Conservation (phyloP, 2,113 vertebrate genomes). For the Myotis brandtii region DNA sequence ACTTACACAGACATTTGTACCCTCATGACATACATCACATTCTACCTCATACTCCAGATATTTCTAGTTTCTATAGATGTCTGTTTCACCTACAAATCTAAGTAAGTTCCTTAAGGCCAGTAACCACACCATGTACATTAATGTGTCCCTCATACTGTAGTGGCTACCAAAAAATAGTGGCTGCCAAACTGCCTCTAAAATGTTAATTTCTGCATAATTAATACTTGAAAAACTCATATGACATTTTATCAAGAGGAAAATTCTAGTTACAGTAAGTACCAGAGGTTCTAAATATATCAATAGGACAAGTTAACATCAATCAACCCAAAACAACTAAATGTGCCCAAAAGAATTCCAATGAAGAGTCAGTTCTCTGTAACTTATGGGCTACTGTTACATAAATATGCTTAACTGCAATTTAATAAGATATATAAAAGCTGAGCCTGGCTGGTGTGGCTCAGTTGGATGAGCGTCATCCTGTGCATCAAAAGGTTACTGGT, state of each 20-base stretch:
- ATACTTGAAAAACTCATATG: background rate
- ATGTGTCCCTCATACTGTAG: background rate
- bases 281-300: constrained; percentile 17
- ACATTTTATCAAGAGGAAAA: constrained; percentile 8
- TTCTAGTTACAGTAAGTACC: constrained; percentile 8
- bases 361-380: background rate
- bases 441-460: background rate
- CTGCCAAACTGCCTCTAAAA: background rate
- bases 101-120: background rate
- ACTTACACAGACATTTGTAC: background rate
- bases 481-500: background rate
- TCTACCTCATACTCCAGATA: background rate
- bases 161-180: background rate
- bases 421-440: constrained; percentile 31
- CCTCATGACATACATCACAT: background rate
- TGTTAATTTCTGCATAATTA: constrained; percentile 41
- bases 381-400: background rate
- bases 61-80: background rate
- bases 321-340: background rate
- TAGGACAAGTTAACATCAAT: background rate
- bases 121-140: background rate
- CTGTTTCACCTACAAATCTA: background rate
- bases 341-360: background rate
- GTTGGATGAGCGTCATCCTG: background rate
- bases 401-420: background rate